These are phyloP conservation scores for Gymnocypris eckloni DNA, from an alignment of 2,797 vertebrate species.

Conservation along the genomic window DNA sequence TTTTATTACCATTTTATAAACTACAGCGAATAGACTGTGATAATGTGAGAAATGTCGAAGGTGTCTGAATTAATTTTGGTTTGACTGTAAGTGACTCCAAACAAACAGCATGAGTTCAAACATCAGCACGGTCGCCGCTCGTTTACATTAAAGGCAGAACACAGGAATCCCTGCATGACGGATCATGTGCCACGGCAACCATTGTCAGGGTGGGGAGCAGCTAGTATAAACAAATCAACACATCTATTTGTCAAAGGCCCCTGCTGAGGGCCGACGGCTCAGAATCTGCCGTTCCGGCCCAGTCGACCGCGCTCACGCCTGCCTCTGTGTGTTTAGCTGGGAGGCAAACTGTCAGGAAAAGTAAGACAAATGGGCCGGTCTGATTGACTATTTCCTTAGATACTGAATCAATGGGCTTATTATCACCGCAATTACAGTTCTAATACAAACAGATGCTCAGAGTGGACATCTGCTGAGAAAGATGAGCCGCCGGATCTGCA, in stretches of 20 bases:
- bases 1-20: no score
- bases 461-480: conserved; percentile 85
- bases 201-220: conserved; percentile 31
- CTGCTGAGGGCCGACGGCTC: conserved; percentile 75
- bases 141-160: conserved; percentile 42
- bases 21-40: no score
- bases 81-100: no score
- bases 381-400: conserved; percentile 92
- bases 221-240: conserved; percentile 81
- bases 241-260: conserved; percentile 79
- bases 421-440: conserved; percentile 92
- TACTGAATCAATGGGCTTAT: conserved; percentile 93
- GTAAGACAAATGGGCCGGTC: conserved; percentile 91
- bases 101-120: not conserved
- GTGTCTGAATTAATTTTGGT: no score
- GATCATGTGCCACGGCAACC: conserved; percentile 55
- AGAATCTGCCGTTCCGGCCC: conserved; percentile 75
- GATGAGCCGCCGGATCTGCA: conserved; percentile 80
- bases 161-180: conserved; percentile 19
- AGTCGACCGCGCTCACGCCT: conserved; percentile 81
- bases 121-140: not conserved
- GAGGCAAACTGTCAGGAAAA: conserved; percentile 88
- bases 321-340: conserved; percentile 84
- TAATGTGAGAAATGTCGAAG: no score
- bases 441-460: conserved; percentile 92